Conservation (phyloP, 2,113 vertebrate genomes). For the Melanerpes aurifrons region DNA sequence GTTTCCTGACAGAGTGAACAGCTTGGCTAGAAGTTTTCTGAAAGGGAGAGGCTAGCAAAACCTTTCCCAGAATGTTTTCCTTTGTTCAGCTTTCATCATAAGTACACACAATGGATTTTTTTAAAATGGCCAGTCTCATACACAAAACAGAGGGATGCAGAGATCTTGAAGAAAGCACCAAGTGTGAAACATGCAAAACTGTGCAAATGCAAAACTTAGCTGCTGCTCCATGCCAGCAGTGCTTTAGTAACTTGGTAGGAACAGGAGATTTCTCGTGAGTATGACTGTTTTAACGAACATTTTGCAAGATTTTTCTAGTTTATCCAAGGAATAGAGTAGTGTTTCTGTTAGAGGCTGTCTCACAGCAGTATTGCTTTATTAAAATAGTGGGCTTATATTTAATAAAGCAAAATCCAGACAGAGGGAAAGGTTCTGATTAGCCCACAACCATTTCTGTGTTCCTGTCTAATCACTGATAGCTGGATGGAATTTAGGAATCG, state of each 20-base stretch:
- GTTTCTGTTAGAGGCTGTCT: background rate
- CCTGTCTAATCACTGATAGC: background rate
- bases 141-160: background rate
- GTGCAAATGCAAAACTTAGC: background rate
- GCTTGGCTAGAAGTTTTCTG: background rate
- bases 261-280: background rate
- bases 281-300: background rate
- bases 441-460: background rate
- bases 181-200: background rate
- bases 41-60: background rate
- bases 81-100: background rate
- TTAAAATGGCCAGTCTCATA: background rate
- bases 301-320: background rate
- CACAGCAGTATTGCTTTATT: background rate
- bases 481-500: background rate
- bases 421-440: background rate
- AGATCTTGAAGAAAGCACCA: background rate
- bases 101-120: rapidly evolving
- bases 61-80: background rate
- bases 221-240: background rate
- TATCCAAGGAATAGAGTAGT: background rate
- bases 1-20: background rate
- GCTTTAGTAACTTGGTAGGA: background rate
- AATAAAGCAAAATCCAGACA: background rate
- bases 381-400: constrained; percentile 2